Base-by-base conservation (phyloP, 2,888 invertebrate species). In the Amaurobius ferox region DNA sequence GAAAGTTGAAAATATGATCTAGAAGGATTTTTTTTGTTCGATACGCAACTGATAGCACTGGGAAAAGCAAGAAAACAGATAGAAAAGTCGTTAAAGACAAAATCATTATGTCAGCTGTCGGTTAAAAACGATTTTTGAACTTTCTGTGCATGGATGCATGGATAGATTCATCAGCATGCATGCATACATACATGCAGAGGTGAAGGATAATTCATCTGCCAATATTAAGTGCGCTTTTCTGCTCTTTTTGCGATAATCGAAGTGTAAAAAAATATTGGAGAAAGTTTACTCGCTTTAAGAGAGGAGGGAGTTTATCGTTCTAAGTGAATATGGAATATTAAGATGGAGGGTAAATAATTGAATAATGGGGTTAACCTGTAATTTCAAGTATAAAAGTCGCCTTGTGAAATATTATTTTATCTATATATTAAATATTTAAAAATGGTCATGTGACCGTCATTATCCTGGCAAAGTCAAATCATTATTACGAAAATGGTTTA, bases 91-190 rank as follows among this genome's bases (percentile, higher is more conserved):
- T 81, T 81, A 81, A 74, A 74, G 80, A 74, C 80, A 68, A 81
- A 81, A 81, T 81, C 80, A 81, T 81, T 81, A 81, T 81, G 80
- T 81, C 80, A 68, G 74, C 48, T 68, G 74, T 68, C 68, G 73
- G 32, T 44, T 73, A 67, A 62, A 74, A 81, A 74, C 68, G 74
- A 74, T 81, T 81, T 81, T 81, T 73, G 73, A 81, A 81, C 55
- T 68, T 64, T 40, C 55, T 30, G 19, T 55, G 16, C 55, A 11
- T 19, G 32, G 40, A 30, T 23, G 44, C 16, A 55, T 55, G 55
- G 55, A 23, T n/a, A 23, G 55, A 55, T 55, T 55, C 23, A n/a
- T n/a, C n/a, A n/a, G n/a, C n/a, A 19, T 55, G 16, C 23, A 23
- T 11, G 5, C 2, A 55, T 23, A 16, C 23, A 3, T 55, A 19